phyloP scores from a whole-genome alignment of 2,113 vertebrate species.

The Sardina pilchardus region DNA sequence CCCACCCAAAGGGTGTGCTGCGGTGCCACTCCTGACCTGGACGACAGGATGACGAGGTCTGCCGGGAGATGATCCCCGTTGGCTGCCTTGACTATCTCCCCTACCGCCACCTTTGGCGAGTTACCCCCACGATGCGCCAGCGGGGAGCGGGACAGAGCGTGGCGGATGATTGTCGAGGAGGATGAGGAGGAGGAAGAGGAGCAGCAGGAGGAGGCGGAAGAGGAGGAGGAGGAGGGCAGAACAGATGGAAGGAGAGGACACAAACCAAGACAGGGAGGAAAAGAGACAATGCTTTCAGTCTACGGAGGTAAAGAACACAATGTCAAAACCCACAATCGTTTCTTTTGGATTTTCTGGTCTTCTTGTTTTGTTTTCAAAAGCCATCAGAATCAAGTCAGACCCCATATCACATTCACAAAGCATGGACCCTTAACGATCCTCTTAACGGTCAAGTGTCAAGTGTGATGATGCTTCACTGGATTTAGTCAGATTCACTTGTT shows the following conservation, averaged over 20 bases:
- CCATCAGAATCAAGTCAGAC: slow-evolving; percentile 74
- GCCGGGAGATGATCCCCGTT: slow-evolving; percentile 98
- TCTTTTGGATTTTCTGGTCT: slow-evolving; percentile 17
- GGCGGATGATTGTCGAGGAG: slow-evolving; percentile 55
- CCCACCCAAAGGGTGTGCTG: slow-evolving; percentile 56
- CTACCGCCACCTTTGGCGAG: slow-evolving; percentile 87
- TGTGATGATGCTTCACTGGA: not conserved
- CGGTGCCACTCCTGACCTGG: slow-evolving; percentile 88
- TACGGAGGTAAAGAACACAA: slow-evolving; percentile 69
- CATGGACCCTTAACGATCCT: not conserved
- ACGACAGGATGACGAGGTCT: slow-evolving; percentile 98
- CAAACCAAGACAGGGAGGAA: slow-evolving; percentile 45
- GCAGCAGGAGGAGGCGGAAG: slow-evolving; percentile 31
- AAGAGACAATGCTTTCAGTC: slow-evolving; percentile 78
- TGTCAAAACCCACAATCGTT: slow-evolving; percentile 54
- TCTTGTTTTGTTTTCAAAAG: slow-evolving; percentile 78
- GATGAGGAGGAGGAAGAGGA: slow-evolving; percentile 59
- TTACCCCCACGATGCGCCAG: slow-evolving; percentile 82
- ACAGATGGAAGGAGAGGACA: slow-evolving; percentile 16
- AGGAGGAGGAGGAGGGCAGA: slow-evolving; percentile 36
- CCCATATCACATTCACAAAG: not conserved
- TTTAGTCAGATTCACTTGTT: not conserved
- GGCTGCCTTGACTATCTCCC: slow-evolving; percentile 97
- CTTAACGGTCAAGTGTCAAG: not conserved
- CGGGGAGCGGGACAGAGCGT: slow-evolving; percentile 74